phyloP scores from a whole-genome alignment of 2,888 invertebrate species.

The Malacosoma neustria region DNA sequence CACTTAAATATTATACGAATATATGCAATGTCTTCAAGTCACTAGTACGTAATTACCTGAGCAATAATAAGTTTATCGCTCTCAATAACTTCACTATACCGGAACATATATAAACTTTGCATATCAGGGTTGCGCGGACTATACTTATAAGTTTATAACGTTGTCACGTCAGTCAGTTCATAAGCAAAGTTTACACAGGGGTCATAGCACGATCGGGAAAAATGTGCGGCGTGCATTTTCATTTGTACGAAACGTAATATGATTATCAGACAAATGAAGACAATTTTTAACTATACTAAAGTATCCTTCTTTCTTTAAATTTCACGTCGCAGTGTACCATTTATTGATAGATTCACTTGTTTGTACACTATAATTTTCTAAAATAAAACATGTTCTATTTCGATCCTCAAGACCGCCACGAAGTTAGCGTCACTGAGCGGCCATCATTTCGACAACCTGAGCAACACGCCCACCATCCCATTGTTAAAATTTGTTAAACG shows the following conservation, averaged over 20 bases:
- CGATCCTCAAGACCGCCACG: conserved; percentile 46
- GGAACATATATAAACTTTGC: neutral
- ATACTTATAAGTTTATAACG: conserved; percentile 10
- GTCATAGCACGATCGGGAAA: conserved; percentile 36
- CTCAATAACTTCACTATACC: neutral
- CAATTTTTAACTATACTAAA: conserved; percentile 68
- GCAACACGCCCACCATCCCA: conserved; percentile 54
- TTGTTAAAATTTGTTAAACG: too few species aligned
- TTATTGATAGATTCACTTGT: conserved; percentile 38
- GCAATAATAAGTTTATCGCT: neutral
- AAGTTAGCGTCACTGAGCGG: conserved; percentile 51
- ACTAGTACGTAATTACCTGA: neutral
- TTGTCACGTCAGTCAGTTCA: conserved; percentile 43
- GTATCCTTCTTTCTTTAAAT: conserved; percentile 72
- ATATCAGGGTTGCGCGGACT: neutral
- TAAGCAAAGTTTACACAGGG: conserved; percentile 35
- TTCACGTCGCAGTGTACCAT: conserved; percentile 56
- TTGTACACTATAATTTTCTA: conserved; percentile 34
- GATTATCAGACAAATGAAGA: conserved; percentile 33
- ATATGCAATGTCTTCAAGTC: neutral
- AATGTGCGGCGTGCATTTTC: conserved; percentile 41
- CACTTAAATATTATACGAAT: neutral
- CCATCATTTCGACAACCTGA: conserved; percentile 42
- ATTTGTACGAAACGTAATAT: conserved; percentile 17
- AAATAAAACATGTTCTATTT: conserved; percentile 37